Conservation (phyloP, 2,888 invertebrate species). For the Trisateles emortualis region DNA sequence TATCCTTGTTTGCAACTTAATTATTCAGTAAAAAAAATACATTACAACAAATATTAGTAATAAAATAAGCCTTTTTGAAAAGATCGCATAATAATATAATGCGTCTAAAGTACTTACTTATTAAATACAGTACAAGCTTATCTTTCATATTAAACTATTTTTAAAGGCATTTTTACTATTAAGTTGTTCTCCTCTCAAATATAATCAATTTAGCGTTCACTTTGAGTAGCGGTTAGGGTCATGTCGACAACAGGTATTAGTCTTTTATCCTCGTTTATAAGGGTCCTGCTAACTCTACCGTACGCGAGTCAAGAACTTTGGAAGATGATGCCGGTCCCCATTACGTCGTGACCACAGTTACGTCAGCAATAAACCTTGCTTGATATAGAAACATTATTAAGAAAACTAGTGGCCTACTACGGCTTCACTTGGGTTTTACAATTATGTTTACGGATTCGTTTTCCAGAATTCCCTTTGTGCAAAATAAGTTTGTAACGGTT, state of each 20-base stretch:
- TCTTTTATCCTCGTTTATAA: constrained; percentile 14
- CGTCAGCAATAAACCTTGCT: constrained; percentile 9
- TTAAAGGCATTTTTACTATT: too few species aligned
- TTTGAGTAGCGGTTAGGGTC: constrained; percentile 4
- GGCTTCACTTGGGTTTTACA: background rate
- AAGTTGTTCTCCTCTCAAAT: background rate
- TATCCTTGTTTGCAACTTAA: too few species aligned
- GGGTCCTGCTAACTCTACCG: constrained; percentile 17
- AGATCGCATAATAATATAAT: too few species aligned
- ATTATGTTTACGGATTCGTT: too few species aligned
- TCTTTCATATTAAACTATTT: too few species aligned
- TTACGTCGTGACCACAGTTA: constrained; percentile 17
- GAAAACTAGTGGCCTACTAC: constrained; percentile 14
- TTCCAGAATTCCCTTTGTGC: too few species aligned
- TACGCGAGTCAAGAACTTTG: background rate
- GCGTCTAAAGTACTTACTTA: too few species aligned
- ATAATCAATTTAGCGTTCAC: background rate
- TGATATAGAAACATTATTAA: constrained; percentile 22
- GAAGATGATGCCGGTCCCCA: constrained; percentile 8
- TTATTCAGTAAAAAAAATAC: too few species aligned
- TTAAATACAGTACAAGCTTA: too few species aligned
- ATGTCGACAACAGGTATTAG: constrained; percentile 14
- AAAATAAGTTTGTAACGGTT: too few species aligned
- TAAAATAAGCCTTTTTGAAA: too few species aligned
- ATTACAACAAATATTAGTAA: too few species aligned